Conservation (phyloP, 2,888 invertebrate species). For the Ashinkailepas kermadecensis region DNA sequence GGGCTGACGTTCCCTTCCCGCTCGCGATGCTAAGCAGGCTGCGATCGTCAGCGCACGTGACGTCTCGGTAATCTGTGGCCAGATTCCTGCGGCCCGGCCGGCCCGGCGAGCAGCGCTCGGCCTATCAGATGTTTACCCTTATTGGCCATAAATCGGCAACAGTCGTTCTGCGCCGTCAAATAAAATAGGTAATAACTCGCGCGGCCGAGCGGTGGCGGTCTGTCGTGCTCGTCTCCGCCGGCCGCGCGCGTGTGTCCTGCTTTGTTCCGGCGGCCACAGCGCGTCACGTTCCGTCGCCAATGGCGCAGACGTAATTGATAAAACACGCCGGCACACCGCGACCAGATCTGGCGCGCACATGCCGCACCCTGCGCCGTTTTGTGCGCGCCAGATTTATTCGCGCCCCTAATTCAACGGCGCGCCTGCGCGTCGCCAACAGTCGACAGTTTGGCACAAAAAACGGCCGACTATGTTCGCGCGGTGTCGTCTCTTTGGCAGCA, state of each 20-base stretch:
- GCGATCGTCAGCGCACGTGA: no score
- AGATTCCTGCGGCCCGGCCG: not conserved
- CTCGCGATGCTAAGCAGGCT: no score
- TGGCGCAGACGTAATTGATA: constrained; percentile 17
- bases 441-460: not conserved
- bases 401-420: not conserved
- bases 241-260: not conserved
- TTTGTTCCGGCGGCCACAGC: constrained; percentile 2
- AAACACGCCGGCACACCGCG: not conserved
- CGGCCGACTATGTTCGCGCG: not conserved
- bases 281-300: not conserved
- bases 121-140: not conserved
- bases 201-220: not conserved
- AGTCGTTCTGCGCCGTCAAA: not conserved
- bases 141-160: constrained; percentile 6
- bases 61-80: not conserved
- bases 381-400: constrained; percentile 8
- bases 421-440: not conserved
- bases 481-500: constrained; percentile 4
- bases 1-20: no score
- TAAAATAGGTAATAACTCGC: constrained; percentile 19
- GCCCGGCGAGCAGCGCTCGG: no score
- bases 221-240: not conserved
- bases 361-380: not conserved
- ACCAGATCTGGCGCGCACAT: not conserved